Evolutionary conservation across 2,888 invertebrate genomes (phyloP).

Genomic region (Pseudeuparius sepicola): DNA sequence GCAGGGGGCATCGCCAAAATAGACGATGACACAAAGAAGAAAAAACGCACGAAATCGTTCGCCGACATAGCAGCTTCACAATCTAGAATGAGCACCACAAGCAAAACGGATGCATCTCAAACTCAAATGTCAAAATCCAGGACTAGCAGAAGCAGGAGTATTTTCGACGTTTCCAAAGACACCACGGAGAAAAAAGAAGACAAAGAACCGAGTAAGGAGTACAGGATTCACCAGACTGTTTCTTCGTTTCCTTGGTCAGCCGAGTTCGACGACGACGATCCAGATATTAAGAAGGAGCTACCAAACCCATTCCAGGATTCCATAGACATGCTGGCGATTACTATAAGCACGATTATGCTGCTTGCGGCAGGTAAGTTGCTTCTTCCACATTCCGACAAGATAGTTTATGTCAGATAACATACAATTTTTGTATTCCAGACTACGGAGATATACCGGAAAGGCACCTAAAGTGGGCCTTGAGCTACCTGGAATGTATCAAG

Average conservation of each 20-base stretch:
- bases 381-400: too few species aligned
- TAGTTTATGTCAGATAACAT: too few species aligned
- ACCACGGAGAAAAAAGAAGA: too few species aligned
- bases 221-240: conserved; percentile 14
- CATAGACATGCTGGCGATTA: conserved; percentile 22
- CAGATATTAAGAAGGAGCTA: too few species aligned
- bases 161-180: too few species aligned
- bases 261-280: conserved; percentile 17
- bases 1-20: conserved; percentile 18
- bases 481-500: conserved; percentile 19
- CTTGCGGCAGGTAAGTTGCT: too few species aligned
- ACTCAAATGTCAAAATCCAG: background rate
- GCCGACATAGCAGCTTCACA: background rate
- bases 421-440: too few species aligned
- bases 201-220: too few species aligned
- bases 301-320: conserved; percentile 19
- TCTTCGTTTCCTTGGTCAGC: conserved; percentile 19
- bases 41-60: conserved; percentile 6
- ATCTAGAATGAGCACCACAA: background rate
- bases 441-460: conserved; percentile 13
- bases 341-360: conserved; percentile 23
- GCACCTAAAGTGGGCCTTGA: conserved; percentile 20
- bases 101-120: background rate
- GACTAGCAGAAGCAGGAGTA: too few species aligned
- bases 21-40: conserved; percentile 8